phyloP scores from a whole-genome alignment of 2,888 invertebrate genomes.

The Diaprepes abbreviatus region DNA sequence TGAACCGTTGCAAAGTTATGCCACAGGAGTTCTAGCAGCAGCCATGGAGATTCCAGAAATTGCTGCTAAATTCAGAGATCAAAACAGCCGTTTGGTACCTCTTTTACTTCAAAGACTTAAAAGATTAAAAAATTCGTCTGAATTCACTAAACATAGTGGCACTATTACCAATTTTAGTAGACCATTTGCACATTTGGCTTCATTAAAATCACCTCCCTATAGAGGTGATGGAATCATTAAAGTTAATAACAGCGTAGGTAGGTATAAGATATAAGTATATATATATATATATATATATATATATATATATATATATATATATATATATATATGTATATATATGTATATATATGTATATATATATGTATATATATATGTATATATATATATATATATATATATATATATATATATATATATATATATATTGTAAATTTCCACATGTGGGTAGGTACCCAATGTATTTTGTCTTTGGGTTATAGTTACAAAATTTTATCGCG shows the following conservation, averaged over 20 bases:
- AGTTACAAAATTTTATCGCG: too few relatives aligned
- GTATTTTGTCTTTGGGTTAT: too few relatives aligned
- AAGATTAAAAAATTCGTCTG: slow-evolving; percentile 69
- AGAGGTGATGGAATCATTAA: slow-evolving; percentile 55
- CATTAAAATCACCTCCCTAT: slow-evolving; percentile 59
- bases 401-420: too few relatives aligned
- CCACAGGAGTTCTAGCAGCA: slow-evolving; percentile 92
- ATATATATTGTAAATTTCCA: too few relatives aligned
- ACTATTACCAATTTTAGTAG: slow-evolving; percentile 60
- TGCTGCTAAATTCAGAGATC: slow-evolving; percentile 88
- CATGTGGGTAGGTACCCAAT: too few relatives aligned
- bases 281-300: too few relatives aligned
- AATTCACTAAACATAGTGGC: slow-evolving; percentile 53
- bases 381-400: too few relatives aligned
- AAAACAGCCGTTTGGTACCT: slow-evolving; percentile 89
- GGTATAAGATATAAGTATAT: not conserved
- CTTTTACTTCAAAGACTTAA: slow-evolving; percentile 88
- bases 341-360: too few relatives aligned
- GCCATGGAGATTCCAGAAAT: slow-evolving; percentile 98
- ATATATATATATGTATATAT: too few relatives aligned
- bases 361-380: too few relatives aligned
- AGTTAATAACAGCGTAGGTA: slow-evolving; percentile 33
- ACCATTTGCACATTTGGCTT: slow-evolving; percentile 72
- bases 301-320: too few relatives aligned
- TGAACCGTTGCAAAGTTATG: slow-evolving; percentile 94